Evolutionary conservation across 2,797 vertebrate species (phyloP), one percentile per base, ranked within the genome.

Genomic region (Syngnathus acus): DNA sequence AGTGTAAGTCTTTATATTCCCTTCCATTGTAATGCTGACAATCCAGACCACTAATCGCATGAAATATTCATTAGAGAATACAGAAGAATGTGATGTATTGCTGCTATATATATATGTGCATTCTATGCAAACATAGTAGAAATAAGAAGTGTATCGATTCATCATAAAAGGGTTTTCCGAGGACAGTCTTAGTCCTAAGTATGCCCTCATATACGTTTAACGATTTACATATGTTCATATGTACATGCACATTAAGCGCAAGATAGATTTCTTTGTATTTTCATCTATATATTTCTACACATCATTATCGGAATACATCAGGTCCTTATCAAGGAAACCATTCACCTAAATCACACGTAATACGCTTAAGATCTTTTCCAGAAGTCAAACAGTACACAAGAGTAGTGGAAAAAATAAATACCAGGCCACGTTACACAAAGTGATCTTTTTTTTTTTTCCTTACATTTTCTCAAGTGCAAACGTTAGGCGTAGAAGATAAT

Each of bases 401-500:
- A 77, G 16, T 21, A 53, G 72, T 82, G 79, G 85, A 70, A 80
- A 81, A 65, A 88, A 88, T 84, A 87, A 84, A 82, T 76, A 81
- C 80, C 67, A 73, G 62, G 78, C 79, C 72, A 70, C 73, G 72
- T 64, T 75, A 47, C 77, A 80, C 75, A 73, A 66, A 77, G 67
- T 75, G 61, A 74, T 76, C 3, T 17, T 69, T 72, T 66, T 75
- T 73, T 32, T 32, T 32, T 32, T 32, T 32, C 3, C 3, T 32
- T 32, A 32, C 66, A 47, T 70, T 32, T 32, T 32, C 47, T 57
- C 47, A 65, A 45, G 42, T 67, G 64, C 55, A 58, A 58, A 58
- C 53, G 64, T 97, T 90, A 99, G 76, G 94, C 95, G 32, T 98
- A 99, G 87, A 98, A 98, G 87, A 99, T 95, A 48, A 99, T 95